Base-by-base conservation (phyloP, 2,113 vertebrate genomes). In the Zeus faber region DNA sequence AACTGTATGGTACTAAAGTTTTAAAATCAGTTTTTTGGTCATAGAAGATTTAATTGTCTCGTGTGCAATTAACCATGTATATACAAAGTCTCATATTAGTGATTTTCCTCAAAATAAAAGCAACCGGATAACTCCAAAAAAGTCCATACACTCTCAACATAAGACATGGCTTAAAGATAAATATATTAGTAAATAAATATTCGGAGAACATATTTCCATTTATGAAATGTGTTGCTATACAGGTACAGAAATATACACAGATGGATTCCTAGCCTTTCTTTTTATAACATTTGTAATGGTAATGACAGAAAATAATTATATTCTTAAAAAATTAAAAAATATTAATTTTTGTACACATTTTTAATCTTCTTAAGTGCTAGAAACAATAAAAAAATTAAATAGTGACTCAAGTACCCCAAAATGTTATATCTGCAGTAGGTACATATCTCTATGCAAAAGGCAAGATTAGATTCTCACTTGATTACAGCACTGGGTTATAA, bases 131-230 rank as follows among this genome's bases (percentile, higher is more conserved):
- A 93, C 90, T 88, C 87, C 86, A 88, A 89, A n/a, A 92, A 90
- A 76, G 86, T 74, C 90, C 91, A 95, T 89, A 91, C 91, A 91
- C 93, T 93, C 89, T 93, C 91, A 92, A 95, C 92, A 92, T 94
- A 95, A 95, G 94, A 95, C 94, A 95, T 95, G 95, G 94, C 95
- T 98, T 97, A 93, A 84, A 94, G 94, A 98, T 99, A 99, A 99
- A 99, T 99, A 99, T 99, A 99, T 99, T 99, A 98, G 95, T 98
- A 95, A 99, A 99, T 99, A 99, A 98, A 99, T 99, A 99, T 98
- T 97, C 93, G 92, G 97, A 98, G 96, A 98, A 98, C 97, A 95
- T 97, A 93, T 92, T 98, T 98, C 95, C 96, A 94, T 98, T 96
- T 91, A 94, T 97, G 97, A 98, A 97, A 96, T 93, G 94, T 93